Base-by-base conservation (phyloP, 2,888 invertebrate genomes). In the Crepidodera aurea region DNA sequence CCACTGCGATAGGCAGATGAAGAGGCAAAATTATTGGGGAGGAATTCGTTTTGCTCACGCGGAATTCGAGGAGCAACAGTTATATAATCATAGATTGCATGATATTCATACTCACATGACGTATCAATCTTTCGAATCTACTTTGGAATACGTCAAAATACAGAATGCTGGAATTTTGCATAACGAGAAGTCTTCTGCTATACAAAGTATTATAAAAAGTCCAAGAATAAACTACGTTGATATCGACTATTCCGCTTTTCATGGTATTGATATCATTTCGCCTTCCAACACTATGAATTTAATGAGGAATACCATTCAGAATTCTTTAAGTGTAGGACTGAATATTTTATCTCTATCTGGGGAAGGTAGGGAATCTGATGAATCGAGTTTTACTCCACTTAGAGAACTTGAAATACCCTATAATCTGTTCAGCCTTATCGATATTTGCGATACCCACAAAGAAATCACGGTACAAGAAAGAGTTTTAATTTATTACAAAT, bases 361-460 rank as follows among this genome's bases (percentile, higher is more conserved):
- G 1, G 97, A 98, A 83, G 93, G 94, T 0, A 87, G 93, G 56
- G 93, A 93, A 77, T 90, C 92, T 0, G 90, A 91, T 16, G 89
- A 92, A 75, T 92, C 96, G 8, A 95, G 96, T 68, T 98, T 96
- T 75, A 87, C 87, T 0, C 97, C 97, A 0, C 82, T 97, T 2
- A 90, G 89, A 73, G 87, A 90, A 60, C 82, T 94, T 1, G 90
- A 90, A 74, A 85, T 96, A 7, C 96, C 98, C 0, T 96, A 96
- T 76, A 89, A 94, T 75, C 82, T 96, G 34, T 98, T 96, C 81
- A 96, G 98, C 25, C 83, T 99, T 73, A 89, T 99, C 12, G 96
- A 98, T 71, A 96, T 98, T 70, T 99, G 99, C 79, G 96, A 97
- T 77, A 92, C 96, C 1, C 90, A 91, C 56, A 99, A 99, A 82